A percentile compares a stretch with the other conserved stretches of the same genome.
Conservation (phyloP, 2,797 vertebrate genomes). For the Cyclura pinguis region DNA sequence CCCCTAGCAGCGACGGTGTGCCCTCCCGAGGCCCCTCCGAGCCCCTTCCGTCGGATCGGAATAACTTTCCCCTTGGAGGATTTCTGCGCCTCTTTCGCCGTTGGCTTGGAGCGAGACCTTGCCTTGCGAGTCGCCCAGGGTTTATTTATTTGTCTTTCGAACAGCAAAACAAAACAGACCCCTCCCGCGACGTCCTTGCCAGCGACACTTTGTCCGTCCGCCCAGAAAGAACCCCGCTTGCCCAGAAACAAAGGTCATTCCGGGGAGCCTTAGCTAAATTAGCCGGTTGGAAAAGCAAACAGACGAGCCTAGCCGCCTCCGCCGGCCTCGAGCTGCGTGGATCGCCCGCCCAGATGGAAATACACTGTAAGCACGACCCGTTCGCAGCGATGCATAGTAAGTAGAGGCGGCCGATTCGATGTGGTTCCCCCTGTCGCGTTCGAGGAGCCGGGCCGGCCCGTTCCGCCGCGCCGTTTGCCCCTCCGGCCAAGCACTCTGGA, state of each 20-base stretch:
- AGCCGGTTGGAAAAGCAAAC: too few relatives aligned
- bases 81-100: background rate
- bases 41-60: background rate
- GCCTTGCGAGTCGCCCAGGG: background rate
- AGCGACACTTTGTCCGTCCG: background rate
- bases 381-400: constrained; percentile 99
- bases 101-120: background rate
- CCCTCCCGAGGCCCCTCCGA: background rate
- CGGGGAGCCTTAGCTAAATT: too few relatives aligned
- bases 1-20: background rate
- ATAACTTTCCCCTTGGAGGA: constrained; percentile 11
- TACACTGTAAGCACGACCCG: constrained; percentile 99
- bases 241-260: too few relatives aligned
- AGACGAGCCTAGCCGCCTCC: background rate
- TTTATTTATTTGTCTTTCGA: too few relatives aligned
- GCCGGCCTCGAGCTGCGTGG: constrained; percentile 50
- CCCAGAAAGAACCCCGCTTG: background rate
- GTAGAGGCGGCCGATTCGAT: constrained; percentile 78
- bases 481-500: background rate
- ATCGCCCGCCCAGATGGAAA: constrained; percentile 89
- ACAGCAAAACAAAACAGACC: background rate
- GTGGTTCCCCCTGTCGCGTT: constrained; percentile 42
- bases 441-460: background rate
- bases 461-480: too few relatives aligned
- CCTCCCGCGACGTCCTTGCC: background rate